These are phyloP conservation scores for Furcula furcula DNA, from an alignment of 2,888 invertebrate species.

Conservation along the genomic window DNA sequence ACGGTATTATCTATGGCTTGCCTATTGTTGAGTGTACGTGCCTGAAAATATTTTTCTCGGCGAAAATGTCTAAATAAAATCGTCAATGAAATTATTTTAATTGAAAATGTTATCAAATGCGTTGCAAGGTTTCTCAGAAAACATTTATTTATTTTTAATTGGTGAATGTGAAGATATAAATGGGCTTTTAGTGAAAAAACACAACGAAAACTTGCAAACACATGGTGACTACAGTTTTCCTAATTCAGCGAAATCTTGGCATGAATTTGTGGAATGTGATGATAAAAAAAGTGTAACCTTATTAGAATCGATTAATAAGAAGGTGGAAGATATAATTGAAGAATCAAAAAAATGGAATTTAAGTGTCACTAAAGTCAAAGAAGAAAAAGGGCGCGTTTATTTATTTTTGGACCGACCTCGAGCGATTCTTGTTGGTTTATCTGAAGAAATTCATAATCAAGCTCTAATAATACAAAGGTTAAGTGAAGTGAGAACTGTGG, in stretches of 20 bases:
- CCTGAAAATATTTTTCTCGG: too few species aligned
- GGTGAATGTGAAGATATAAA: constrained; percentile 27
- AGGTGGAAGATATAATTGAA: constrained; percentile 50
- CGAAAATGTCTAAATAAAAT: too few species aligned
- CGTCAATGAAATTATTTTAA: not conserved
- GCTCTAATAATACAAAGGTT: constrained; percentile 37
- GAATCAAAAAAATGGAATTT: constrained; percentile 74
- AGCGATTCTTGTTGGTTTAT: constrained; percentile 48
- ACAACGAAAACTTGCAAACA: constrained; percentile 76
- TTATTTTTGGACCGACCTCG: constrained; percentile 75
- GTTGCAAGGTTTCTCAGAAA: constrained; percentile 38
- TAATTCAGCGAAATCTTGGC: constrained; percentile 81
- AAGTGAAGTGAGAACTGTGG: constrained; percentile 17
- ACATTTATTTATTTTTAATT: constrained; percentile 44
- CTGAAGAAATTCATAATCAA: constrained; percentile 41
- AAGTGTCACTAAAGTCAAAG: constrained; percentile 55
- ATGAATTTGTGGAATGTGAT: constrained; percentile 39
- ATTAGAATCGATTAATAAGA: constrained; percentile 50
- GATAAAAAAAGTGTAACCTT: constrained; percentile 27
- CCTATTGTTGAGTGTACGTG: too few species aligned
- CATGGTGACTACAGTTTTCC: constrained; percentile 86
- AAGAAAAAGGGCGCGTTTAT: constrained; percentile 68
- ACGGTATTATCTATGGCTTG: too few species aligned
- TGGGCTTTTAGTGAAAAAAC: constrained; percentile 76
- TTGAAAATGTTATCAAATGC: constrained; percentile 45